A percentile compares a stretch with the other conserved stretches of the same genome.
Evolutionary conservation across 2,888 invertebrate genomes (phyloP).

Genomic region (Paralinhomoeus sp.): DNA sequence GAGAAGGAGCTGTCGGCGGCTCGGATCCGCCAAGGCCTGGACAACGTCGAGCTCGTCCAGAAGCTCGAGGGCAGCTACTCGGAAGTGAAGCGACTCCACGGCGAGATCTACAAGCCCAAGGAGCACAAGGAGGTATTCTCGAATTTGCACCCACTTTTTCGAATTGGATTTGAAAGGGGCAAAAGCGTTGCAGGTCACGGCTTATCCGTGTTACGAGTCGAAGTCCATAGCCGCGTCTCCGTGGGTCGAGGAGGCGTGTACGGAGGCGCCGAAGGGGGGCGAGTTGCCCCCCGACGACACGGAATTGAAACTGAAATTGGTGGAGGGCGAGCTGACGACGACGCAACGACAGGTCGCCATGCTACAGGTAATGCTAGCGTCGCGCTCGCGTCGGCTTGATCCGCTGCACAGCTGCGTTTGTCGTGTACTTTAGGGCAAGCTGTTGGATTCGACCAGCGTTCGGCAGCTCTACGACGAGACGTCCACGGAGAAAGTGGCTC

Average conservation of each 20-base stretch:
- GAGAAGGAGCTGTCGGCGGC: not conserved
- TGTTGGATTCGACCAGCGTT: not conserved
- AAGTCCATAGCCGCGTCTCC: not conserved
- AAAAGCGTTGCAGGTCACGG: not conserved
- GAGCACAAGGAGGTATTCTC: not conserved
- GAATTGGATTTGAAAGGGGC: too few relatives aligned
- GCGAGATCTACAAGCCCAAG: not conserved
- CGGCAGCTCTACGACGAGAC: not conserved
- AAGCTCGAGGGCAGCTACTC: not conserved
- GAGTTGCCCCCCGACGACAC: slow-evolving; percentile 16
- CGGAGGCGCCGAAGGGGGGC: slow-evolving; percentile 9
- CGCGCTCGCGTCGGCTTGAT: too few relatives aligned
- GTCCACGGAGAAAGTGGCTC: not conserved
- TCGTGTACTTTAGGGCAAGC: too few relatives aligned
- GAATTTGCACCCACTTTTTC: not conserved
- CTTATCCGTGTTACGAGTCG: not conserved
- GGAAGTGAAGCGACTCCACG: not conserved
- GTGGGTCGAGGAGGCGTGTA: not conserved
- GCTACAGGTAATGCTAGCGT: too few relatives aligned
- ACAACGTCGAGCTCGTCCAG: slow-evolving; percentile 1
- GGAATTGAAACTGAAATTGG: slow-evolving; percentile 12
- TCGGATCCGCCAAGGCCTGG: not conserved
- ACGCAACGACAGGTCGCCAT: slow-evolving; percentile 16
- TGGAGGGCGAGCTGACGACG: slow-evolving; percentile 14
- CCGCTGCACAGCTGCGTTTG: too few relatives aligned